Conservation (phyloP, 2,888 invertebrate species). For the Dryococelus australis region DNA sequence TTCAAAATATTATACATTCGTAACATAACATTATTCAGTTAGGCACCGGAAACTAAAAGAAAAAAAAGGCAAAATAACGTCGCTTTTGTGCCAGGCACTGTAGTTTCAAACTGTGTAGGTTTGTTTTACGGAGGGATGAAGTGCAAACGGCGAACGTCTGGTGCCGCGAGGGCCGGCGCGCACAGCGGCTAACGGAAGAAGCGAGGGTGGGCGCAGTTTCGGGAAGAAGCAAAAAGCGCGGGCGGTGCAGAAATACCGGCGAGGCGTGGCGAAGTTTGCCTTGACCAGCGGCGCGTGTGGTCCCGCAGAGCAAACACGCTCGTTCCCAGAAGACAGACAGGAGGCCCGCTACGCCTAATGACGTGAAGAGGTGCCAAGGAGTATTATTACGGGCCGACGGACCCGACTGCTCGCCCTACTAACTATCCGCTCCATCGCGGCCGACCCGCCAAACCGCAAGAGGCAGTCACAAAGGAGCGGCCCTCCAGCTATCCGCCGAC, state of each 20-base stretch:
- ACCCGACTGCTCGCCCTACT: background rate
- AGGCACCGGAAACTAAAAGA: no score
- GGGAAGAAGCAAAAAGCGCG: no score
- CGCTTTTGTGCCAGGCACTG: no score
- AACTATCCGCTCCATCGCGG: slow-evolving; percentile 16
- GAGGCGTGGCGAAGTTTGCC: background rate
- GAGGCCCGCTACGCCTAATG: background rate
- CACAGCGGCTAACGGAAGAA: no score
- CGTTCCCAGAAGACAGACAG: background rate
- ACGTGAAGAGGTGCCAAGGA: slow-evolving; percentile 16
- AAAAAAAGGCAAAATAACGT: no score
- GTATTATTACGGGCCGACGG: slow-evolving; percentile 6
- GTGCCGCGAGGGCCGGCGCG: no score
- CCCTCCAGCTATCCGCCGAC: background rate
- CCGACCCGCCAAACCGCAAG: background rate
- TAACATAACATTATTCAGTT: no score
- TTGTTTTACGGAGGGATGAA: no score
- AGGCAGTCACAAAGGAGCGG: background rate
- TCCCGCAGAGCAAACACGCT: slow-evolving; percentile 1
- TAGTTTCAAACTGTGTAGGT: no score
- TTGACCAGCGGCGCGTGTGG: slow-evolving; percentile 3
- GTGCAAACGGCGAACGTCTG: no score
- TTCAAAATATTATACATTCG: no score
- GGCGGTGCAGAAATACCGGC: background rate
- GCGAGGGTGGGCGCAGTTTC: no score